These are phyloP conservation scores for Cottoperca gobio DNA, from an alignment of 2,797 vertebrate species.

Conservation along the genomic window DNA sequence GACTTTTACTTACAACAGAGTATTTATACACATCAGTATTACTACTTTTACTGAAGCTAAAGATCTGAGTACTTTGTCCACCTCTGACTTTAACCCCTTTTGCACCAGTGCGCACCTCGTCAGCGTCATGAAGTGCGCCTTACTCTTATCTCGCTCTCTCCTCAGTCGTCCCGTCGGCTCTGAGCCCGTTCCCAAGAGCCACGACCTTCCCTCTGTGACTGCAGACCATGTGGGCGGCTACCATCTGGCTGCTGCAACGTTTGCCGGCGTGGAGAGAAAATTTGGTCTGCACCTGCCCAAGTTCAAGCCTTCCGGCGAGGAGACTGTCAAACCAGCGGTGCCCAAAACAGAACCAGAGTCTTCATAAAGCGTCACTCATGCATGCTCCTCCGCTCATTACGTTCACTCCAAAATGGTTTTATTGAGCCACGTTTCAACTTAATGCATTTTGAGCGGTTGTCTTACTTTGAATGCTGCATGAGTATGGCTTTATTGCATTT, in stretches of 20 bases:
- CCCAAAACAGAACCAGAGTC: conserved; percentile 71
- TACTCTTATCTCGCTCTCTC: conserved; percentile 26
- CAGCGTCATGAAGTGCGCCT: neutral
- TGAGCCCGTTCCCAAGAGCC: conserved; percentile 84
- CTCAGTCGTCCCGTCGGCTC: conserved; percentile 90
- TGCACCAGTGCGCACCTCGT: neutral
- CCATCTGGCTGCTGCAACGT: conserved; percentile 91
- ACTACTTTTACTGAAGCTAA: no score
- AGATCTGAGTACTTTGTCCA: no score
- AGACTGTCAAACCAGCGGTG: conserved; percentile 68
- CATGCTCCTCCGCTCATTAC: conserved; percentile 60
- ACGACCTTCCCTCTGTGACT: conserved; percentile 88
- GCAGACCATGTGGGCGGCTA: conserved; percentile 94
- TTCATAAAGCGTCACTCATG: conserved; percentile 60
- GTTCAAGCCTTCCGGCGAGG: conserved; percentile 84
- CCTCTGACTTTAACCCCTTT: neutral
- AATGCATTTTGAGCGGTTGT: conserved; percentile 71
- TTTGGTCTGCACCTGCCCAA: conserved; percentile 96
- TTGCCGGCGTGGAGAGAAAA: conserved; percentile 95
- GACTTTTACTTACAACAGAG: no score
- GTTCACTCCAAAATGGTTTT: conserved; percentile 71
- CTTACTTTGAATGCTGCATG: conserved; percentile 85
- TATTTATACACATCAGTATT: no score
- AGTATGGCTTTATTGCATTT: conserved; percentile 81
- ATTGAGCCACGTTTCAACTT: conserved; percentile 72